Evolutionary conservation across 2,888 invertebrate species (phyloP).

Genomic region (Tipula helvola): DNA sequence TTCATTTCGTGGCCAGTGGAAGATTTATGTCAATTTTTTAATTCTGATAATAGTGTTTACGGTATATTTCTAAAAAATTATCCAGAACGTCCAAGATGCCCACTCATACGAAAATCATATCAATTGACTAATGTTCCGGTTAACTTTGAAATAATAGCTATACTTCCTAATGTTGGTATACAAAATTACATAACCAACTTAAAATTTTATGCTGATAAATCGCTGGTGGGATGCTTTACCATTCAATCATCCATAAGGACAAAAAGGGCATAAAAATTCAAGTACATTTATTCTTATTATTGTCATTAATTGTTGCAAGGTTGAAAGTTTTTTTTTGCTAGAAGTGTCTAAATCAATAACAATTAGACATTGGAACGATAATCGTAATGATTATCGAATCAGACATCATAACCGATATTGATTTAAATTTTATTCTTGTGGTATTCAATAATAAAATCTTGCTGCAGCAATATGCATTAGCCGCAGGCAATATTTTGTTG

Average conservation of each 20-base stretch:
- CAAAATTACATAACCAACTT: neutral
- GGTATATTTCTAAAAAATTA: neutral
- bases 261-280: neutral
- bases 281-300: neutral
- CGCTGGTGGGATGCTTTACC: neutral
- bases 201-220: neutral
- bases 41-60: neutral
- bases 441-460: no score
- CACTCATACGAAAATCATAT: neutral
- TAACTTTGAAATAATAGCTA: neutral
- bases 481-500: no score
- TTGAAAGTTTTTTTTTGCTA: no score
- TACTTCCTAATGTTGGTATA: neutral
- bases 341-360: no score
- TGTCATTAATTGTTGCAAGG: no score
- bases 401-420: no score
- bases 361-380: no score
- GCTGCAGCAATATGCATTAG: no score
- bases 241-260: neutral
- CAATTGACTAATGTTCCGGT: neutral
- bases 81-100: neutral
- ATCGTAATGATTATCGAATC: no score
- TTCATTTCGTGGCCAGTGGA: neutral
- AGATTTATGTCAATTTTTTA: neutral
- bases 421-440: no score